Conservation (phyloP, 2,797 vertebrate genomes). For the Atherinosoma microstoma region DNA sequence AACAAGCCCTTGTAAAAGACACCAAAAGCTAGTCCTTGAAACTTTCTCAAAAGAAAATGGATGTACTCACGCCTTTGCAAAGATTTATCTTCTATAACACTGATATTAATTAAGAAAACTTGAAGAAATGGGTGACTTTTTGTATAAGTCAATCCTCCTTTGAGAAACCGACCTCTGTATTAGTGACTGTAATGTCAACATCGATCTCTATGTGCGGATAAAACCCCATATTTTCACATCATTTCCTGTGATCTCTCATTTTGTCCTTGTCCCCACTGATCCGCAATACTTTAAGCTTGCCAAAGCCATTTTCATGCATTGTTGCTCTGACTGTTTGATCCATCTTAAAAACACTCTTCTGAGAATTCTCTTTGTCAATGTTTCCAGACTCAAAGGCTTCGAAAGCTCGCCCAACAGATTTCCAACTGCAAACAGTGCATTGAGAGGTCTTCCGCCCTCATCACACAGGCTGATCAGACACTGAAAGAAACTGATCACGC, state of each 20-base stretch:
- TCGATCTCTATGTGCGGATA: not conserved
- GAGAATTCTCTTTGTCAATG: not conserved
- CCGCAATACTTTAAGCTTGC: not conserved
- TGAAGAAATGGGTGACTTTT: conserved; percentile 21
- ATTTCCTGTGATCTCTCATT: conserved; percentile 25
- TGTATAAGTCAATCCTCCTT: conserved; percentile 32
- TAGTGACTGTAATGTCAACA: conserved; percentile 14
- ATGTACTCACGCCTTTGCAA: conserved; percentile 9
- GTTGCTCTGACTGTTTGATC: not conserved
- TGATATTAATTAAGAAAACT: conserved; percentile 28
- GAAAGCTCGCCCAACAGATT: conserved; percentile 97
- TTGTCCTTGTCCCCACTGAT: conserved; percentile 20
- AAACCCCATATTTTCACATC: conserved; percentile 9
- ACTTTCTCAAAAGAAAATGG: conserved; percentile 2
- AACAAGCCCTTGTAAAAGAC: not conserved
- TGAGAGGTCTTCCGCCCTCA: conserved; percentile 94
- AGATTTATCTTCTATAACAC: conserved; percentile 2
- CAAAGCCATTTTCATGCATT: not conserved
- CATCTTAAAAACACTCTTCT: not conserved
- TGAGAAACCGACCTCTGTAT: conserved; percentile 1
- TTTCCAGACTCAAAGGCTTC: conserved; percentile 90
- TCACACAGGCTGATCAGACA: conserved; percentile 94
- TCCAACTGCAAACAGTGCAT: conserved; percentile 98
- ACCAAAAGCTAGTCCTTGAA: not conserved
- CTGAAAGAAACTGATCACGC: conserved; percentile 98